Conservation (phyloP, 2,113 vertebrate species). For the Aphelocoma coerulescens region DNA sequence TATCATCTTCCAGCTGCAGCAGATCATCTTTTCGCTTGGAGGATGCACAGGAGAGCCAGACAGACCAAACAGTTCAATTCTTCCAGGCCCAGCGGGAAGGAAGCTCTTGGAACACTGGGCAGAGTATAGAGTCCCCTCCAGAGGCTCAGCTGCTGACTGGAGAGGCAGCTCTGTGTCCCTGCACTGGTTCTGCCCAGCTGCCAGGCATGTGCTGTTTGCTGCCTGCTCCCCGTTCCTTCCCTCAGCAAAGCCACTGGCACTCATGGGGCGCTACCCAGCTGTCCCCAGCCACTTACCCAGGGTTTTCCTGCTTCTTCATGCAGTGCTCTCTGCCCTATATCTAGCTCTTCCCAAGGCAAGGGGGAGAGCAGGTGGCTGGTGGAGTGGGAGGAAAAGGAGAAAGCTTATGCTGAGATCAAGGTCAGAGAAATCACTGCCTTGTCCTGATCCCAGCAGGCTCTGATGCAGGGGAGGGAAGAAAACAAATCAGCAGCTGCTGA, state of each 20-base stretch:
- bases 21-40: not conserved
- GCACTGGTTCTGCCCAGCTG: not conserved
- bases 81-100: not conserved
- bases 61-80: not conserved
- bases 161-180: not conserved
- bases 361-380: not conserved
- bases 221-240: not conserved
- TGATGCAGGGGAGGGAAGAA: not conserved
- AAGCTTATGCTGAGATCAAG: not conserved
- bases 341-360: not conserved
- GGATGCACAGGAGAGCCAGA: not conserved
- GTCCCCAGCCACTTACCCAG: not conserved
- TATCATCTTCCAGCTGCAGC: not conserved
- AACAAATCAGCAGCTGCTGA: not conserved
- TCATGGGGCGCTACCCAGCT: accelerated
- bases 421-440: not conserved
- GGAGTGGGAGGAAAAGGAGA: not conserved
- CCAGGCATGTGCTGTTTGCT: not conserved
- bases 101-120: not conserved
- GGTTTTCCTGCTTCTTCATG: not conserved
- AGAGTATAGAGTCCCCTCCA: not conserved
- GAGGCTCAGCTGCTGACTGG: not conserved
- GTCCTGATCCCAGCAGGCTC: not conserved
- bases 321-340: not conserved
- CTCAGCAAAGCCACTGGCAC: not conserved